Evolutionary conservation across 2,797 vertebrate genomes (phyloP).

Genomic region (Trichosurus vulpecula): DNA sequence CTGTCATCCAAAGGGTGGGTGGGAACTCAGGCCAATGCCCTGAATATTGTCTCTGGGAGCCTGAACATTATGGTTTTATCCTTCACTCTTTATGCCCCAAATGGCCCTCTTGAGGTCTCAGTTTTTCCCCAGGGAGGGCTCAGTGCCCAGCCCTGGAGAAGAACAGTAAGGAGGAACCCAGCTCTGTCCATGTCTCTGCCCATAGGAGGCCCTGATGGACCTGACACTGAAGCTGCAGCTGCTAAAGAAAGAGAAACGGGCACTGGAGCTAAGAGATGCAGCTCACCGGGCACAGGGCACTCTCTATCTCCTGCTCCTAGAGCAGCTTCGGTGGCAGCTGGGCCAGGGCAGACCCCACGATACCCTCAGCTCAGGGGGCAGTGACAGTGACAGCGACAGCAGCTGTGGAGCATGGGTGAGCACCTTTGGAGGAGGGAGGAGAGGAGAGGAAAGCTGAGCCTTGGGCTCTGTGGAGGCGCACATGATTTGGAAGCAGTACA

Average conservation of each 20-base stretch:
- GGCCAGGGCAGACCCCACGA: not conserved
- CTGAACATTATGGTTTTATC: not conserved
- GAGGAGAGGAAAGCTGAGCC: constrained; percentile 6
- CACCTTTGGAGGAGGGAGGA: constrained; percentile 7
- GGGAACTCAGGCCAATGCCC: not conserved
- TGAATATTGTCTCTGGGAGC: not conserved
- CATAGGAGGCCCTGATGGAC: constrained; percentile 91
- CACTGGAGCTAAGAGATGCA: constrained; percentile 86
- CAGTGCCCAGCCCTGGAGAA: not conserved
- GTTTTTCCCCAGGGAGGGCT: not conserved
- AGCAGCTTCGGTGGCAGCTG: constrained; percentile 83
- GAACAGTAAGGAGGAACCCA: not conserved
- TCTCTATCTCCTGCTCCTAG: constrained; percentile 84
- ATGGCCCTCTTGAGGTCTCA: not conserved
- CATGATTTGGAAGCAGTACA: not conserved
- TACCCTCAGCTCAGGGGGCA: not conserved
- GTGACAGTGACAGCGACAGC: constrained; percentile 46
- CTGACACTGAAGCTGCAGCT: constrained; percentile 87
- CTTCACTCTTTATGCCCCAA: not conserved
- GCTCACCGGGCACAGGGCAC: constrained; percentile 87
- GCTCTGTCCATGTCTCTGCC: not conserved
- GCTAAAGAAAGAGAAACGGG: constrained; percentile 87
- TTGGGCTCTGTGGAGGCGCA: not conserved
- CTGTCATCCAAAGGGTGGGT: not conserved
- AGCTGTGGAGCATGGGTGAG: constrained; percentile 61